phyloP scores from a whole-genome alignment of 2,797 vertebrate species.

The Iguana delicatissima region DNA sequence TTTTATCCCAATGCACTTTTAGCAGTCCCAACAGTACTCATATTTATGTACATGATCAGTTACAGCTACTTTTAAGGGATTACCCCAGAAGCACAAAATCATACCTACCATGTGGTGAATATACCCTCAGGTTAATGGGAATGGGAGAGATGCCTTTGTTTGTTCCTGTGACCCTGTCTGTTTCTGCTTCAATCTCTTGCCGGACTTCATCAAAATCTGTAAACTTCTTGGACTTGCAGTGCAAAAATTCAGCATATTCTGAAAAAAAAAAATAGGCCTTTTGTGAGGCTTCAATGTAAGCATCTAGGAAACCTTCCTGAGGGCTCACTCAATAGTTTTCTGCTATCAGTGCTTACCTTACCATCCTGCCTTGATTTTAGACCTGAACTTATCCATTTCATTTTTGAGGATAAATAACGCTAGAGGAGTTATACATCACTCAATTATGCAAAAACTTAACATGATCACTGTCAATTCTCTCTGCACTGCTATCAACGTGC shows the following conservation, averaged over 20 bases:
- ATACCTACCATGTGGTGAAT: slow-evolving; percentile 91
- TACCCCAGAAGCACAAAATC: neutral
- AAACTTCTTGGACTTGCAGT: slow-evolving; percentile 94
- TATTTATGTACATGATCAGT: neutral
- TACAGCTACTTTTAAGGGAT: neutral
- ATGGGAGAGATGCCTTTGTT: slow-evolving; percentile 95
- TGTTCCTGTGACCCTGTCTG: slow-evolving; percentile 91
- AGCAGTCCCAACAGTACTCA: neutral
- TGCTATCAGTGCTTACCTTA: neutral
- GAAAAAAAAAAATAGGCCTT: neutral
- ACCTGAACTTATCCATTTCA: neutral
- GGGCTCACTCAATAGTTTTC: neutral
- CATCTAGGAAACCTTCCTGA: neutral
- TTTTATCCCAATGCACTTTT: neutral
- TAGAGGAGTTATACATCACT: too few species aligned
- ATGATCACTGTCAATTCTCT: neutral
- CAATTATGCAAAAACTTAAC: neutral
- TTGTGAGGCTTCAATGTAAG: neutral
- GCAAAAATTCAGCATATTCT: slow-evolving; percentile 97
- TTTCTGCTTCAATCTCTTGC: slow-evolving; percentile 93
- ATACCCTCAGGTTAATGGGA: slow-evolving; percentile 94
- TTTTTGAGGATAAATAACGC: neutral
- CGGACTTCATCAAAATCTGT: slow-evolving; percentile 95
- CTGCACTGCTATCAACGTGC: neutral
- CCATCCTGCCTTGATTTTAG: neutral